Evolutionary conservation across 2,113 vertebrate genomes (phyloP).

Genomic region (Cranoglanis bouderius): DNA sequence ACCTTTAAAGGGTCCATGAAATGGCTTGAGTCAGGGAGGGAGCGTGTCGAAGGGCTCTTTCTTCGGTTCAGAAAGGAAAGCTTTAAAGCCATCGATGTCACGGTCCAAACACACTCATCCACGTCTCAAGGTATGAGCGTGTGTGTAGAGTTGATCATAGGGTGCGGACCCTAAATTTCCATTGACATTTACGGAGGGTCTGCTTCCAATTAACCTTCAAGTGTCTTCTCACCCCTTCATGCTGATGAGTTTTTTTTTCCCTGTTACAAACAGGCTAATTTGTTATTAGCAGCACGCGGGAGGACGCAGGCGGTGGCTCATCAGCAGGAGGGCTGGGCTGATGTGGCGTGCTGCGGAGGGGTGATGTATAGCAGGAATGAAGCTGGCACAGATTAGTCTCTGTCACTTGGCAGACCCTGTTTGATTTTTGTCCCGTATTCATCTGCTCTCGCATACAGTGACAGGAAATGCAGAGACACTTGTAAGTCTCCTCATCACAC

Average conservation of each 20-base stretch:
- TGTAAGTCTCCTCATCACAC: constrained; percentile 9
- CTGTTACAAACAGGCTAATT: constrained; percentile 77
- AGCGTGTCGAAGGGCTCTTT: background rate
- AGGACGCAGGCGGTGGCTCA: constrained; percentile 62
- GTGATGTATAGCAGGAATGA: constrained; percentile 27
- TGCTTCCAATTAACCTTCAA: constrained; percentile 82
- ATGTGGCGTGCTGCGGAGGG: constrained; percentile 30
- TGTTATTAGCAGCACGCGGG: constrained; percentile 76
- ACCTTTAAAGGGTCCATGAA: background rate
- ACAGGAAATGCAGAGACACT: background rate
- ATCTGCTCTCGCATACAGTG: constrained; percentile 32
- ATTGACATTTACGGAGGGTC: constrained; percentile 79
- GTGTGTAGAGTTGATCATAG: constrained; percentile 75
- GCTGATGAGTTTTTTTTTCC: constrained; percentile 71
- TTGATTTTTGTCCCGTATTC: constrained; percentile 28
- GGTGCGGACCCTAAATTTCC: constrained; percentile 73
- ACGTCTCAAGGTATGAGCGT: constrained; percentile 66
- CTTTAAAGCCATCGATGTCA: constrained; percentile 66
- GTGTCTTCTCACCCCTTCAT: constrained; percentile 75
- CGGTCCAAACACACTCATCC: constrained; percentile 67
- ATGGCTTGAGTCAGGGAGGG: background rate
- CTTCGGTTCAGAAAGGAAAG: background rate
- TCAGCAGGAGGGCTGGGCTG: constrained; percentile 58
- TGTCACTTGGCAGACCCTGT: constrained; percentile 48
- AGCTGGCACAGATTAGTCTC: constrained; percentile 42